A percentile compares a stretch with the other conserved stretches of the same genome.
These are phyloP conservation scores for Eleutherodactylus coqui DNA, from an alignment of 2,797 vertebrate genomes.

Conservation along the genomic window DNA sequence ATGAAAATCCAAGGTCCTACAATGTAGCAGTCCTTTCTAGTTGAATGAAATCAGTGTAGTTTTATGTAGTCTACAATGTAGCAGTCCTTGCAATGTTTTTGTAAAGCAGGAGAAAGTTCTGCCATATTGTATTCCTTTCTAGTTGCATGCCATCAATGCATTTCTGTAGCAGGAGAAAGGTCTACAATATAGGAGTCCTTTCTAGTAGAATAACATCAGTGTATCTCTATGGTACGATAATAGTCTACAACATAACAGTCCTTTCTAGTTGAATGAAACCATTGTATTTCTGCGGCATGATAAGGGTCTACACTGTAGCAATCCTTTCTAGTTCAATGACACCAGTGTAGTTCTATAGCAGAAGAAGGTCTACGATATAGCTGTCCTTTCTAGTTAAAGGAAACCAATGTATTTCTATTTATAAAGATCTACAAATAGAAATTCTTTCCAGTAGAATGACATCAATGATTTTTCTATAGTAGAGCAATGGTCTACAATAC, in stretches of 20 bases:
- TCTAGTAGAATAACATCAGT: background rate
- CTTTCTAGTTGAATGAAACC: background rate
- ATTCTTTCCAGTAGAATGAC: background rate
- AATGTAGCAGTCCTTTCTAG: background rate
- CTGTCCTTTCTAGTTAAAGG: background rate
- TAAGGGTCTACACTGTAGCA: background rate
- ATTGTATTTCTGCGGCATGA: background rate
- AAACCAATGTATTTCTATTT: background rate
- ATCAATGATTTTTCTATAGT: background rate
- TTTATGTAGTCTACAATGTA: background rate
- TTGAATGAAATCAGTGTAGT: background rate
- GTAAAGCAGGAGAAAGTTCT: background rate
- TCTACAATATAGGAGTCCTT: background rate
- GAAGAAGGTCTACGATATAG: background rate
- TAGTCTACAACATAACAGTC: background rate
- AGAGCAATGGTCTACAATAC: background rate
- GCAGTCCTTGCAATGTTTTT: background rate
- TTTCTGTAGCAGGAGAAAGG: background rate
- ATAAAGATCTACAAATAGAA: background rate
- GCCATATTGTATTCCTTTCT: background rate
- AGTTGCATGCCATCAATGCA: background rate
- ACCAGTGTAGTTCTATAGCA: background rate
- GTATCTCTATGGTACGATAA: background rate
- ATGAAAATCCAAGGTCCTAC: too few relatives aligned
- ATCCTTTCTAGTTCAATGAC: background rate